Evolutionary conservation across 2,888 invertebrate species (phyloP).

Genomic region (Chrysodeixis includens): DNA sequence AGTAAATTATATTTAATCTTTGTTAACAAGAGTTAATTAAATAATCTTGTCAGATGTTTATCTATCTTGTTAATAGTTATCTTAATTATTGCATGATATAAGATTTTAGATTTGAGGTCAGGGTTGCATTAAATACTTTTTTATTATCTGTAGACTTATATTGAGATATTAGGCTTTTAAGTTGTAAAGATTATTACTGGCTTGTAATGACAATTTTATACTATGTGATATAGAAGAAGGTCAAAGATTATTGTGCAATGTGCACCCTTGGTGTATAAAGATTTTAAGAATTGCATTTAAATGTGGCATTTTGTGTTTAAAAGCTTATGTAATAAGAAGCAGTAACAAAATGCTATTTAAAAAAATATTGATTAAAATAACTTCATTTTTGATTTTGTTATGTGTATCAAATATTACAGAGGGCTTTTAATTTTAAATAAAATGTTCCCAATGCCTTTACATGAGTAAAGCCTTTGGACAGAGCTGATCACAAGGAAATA

Average conservation of each 20-base stretch:
- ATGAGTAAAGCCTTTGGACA: too few species aligned
- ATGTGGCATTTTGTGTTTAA: too few species aligned
- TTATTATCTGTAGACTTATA: neutral
- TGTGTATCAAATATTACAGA: too few species aligned
- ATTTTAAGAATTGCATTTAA: too few species aligned
- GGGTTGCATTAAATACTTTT: slow-evolving; percentile 10
- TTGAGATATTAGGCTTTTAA: neutral
- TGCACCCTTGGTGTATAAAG: too few species aligned
- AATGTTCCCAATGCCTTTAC: too few species aligned
- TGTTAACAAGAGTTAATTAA: slow-evolving; percentile 19
- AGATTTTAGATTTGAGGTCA: slow-evolving; percentile 20
- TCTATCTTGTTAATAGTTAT: slow-evolving; percentile 15
- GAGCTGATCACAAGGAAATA: too few species aligned
- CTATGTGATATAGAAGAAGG: neutral
- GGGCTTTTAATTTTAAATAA: too few species aligned
- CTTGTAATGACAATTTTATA: neutral
- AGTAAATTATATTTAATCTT: neutral
- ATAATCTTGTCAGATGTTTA: slow-evolving; percentile 14
- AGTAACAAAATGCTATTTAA: too few species aligned
- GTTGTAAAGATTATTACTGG: neutral
- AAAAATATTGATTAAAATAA: too few species aligned
- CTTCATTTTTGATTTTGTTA: too few species aligned
- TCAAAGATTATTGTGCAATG: neutral
- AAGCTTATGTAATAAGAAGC: too few species aligned
- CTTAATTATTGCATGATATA: slow-evolving; percentile 15